A percentile compares a stretch with the other conserved stretches of the same genome.
Evolutionary conservation across 2,113 vertebrate species (phyloP).

Genomic region (Phylloscopus whistleri): DNA sequence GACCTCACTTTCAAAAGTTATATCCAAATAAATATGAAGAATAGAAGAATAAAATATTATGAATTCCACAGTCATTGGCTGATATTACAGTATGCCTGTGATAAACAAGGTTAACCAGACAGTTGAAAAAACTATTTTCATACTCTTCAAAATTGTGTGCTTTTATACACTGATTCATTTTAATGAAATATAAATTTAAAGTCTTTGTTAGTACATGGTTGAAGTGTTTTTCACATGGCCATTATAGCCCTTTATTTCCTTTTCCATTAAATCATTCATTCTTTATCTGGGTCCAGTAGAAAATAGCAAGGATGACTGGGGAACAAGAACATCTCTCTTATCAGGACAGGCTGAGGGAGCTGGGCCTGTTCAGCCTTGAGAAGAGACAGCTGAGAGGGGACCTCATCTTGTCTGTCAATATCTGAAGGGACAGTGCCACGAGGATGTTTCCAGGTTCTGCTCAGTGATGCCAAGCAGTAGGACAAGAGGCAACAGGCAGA

Average conservation of each 20-base stretch:
- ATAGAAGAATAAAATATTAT: constrained; percentile 19
- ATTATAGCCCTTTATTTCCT: neutral
- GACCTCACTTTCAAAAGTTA: constrained; percentile 35
- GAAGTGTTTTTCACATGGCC: neutral
- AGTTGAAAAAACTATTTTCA: neutral
- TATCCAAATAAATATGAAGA: constrained; percentile 54
- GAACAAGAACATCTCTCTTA: neutral
- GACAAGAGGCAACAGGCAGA: neutral
- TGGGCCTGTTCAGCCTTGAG: accelerated
- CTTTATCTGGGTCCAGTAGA: neutral
- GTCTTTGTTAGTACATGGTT: neutral
- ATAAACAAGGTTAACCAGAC: constrained; percentile 27
- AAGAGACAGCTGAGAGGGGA: neutral
- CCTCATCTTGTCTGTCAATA: too few species aligned
- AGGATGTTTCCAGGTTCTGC: neutral
- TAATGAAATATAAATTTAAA: constrained; percentile 25
- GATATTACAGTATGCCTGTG: neutral
- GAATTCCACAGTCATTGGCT: constrained; percentile 28
- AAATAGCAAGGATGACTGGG: neutral
- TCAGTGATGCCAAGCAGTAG: accelerated
- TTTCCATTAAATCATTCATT: neutral
- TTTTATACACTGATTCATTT: constrained; percentile 9
- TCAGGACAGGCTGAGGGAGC: neutral
- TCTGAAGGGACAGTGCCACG: accelerated
- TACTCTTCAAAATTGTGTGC: neutral